These are phyloP conservation scores for Arothron firmamentum DNA, from an alignment of 2,113 vertebrate genomes.

Conservation along the genomic window DNA sequence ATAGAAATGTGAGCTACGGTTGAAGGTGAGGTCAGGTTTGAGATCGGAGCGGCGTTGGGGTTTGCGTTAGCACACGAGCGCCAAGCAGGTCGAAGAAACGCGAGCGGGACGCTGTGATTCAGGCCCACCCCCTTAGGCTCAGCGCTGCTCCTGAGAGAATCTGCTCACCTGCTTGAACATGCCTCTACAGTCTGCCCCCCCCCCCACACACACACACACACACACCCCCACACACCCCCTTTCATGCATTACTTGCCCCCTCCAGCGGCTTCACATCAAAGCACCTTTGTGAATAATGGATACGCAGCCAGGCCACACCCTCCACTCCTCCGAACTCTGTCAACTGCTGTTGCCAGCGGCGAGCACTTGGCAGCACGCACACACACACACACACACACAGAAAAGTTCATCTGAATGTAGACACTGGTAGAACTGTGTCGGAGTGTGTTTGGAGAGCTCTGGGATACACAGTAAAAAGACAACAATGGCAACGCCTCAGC, in stretches of 20 bases:
- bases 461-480: too few relatives aligned
- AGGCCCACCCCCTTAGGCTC: conserved; percentile 54
- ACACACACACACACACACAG: conserved; percentile 27
- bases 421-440: conserved; percentile 1
- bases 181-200: conserved; percentile 20
- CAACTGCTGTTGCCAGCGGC: conserved; percentile 32
- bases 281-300: conserved; percentile 67
- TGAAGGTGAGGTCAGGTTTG: background rate
- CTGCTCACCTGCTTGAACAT: conserved; percentile 70
- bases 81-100: background rate
- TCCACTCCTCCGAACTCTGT: conserved; percentile 46
- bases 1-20: too few relatives aligned
- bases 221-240: background rate
- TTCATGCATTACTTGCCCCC: conserved; percentile 24
- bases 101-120: conserved; percentile 33
- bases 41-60: background rate
- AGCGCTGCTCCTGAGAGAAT: conserved; percentile 62
- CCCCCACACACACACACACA: background rate
- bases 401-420: conserved; percentile 48
- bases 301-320: conserved; percentile 66
- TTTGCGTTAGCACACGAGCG: too few relatives aligned
- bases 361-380: conserved; percentile 26
- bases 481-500: too few relatives aligned
- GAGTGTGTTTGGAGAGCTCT: too few relatives aligned
- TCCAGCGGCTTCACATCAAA: conserved; percentile 69